A percentile compares a stretch with the other conserved stretches of the same genome.
Evolutionary conservation across 2,888 invertebrate genomes (phyloP).

Genomic region (Aradus depressus): DNA sequence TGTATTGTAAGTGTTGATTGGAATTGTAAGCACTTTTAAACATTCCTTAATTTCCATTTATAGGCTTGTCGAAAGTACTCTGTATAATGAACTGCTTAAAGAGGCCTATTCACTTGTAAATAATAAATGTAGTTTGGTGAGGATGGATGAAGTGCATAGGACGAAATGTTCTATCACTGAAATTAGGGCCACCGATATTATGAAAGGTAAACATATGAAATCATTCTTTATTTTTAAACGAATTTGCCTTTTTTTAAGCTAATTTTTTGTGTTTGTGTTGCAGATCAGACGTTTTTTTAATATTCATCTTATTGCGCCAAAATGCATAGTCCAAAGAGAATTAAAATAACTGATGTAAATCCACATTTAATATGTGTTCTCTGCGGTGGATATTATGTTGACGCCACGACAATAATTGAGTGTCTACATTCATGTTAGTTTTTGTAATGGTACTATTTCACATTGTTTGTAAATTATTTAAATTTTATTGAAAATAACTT

Average conservation of each 20-base stretch:
- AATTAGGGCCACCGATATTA: too few relatives aligned
- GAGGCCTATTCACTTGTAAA: too few relatives aligned
- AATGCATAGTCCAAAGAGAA: conserved; percentile 27
- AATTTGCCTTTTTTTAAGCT: not conserved
- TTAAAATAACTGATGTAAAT: conserved; percentile 61
- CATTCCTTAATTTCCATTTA: too few relatives aligned
- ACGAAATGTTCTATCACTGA: conserved; percentile 14
- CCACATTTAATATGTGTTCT: conserved; percentile 81
- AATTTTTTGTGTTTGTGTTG: not conserved
- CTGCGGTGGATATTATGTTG: conserved; percentile 87
- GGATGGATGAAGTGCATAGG: conserved; percentile 12
- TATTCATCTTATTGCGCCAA: conserved; percentile 1
- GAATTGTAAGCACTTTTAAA: too few relatives aligned
- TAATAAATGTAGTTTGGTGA: too few relatives aligned
- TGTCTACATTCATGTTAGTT: conserved; percentile 91
- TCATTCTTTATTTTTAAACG: too few relatives aligned
- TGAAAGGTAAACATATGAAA: too few relatives aligned
- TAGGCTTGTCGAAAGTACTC: too few relatives aligned
- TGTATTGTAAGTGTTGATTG: too few relatives aligned
- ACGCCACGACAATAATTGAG: conserved; percentile 92
- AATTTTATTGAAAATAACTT: not conserved
- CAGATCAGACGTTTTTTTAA: not conserved
- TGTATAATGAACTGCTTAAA: too few relatives aligned
- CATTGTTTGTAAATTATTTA: not conserved
- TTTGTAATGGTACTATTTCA: not conserved